Evolutionary conservation across 2,888 invertebrate species (phyloP), one percentile per base, ranked within the genome.

Genomic region (Labia minor): DNA sequence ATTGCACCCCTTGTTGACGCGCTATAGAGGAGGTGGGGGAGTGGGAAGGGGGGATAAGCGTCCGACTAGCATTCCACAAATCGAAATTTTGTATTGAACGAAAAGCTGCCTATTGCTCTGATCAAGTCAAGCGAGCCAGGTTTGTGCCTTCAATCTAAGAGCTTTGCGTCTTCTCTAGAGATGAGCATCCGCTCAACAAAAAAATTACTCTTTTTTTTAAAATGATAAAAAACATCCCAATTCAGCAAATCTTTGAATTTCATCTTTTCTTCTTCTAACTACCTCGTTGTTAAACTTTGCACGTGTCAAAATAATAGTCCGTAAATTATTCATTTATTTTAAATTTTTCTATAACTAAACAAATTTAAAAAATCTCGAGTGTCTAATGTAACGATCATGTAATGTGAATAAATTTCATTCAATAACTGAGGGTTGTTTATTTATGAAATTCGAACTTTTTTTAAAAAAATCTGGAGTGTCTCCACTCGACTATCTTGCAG

Each of bases 41-140:
- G n/a, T n/a, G n/a, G n/a, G n/a, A n/a, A n/a, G n/a, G 14, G 16
- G 16, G 49, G 49, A 49, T 49, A 49, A 49, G 49, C 49, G 49
- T n/a, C 26, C 49, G 49, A 49, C 49, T 49, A 49, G 49, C 49
- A 49, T 49, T 49, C 49, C 49, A 49, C 49, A 49, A 49, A 49
- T 49, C 49, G 49, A 49, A 49, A 49, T 49, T 49, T 49, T 49
- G 49, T 49, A 49, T 49, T 49, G 49, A 49, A 14, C 49, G 49
- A 49, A 33, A 49, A 49, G 49, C 49, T 49, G 49, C 49, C 49
- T 49, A 49, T 49, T 49, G 49, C 49, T 49, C 49, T 49, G 49
- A 49, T 49, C 49, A 49, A 49, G 49, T 49, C 49, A 49, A 49
- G 49, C 49, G 49, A 49, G 16, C 8, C 14, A 49, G n/a, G 14